phyloP scores from a whole-genome alignment of 1,140 invertebrate genomes.

The Rhopalosiphum padi region DNA sequence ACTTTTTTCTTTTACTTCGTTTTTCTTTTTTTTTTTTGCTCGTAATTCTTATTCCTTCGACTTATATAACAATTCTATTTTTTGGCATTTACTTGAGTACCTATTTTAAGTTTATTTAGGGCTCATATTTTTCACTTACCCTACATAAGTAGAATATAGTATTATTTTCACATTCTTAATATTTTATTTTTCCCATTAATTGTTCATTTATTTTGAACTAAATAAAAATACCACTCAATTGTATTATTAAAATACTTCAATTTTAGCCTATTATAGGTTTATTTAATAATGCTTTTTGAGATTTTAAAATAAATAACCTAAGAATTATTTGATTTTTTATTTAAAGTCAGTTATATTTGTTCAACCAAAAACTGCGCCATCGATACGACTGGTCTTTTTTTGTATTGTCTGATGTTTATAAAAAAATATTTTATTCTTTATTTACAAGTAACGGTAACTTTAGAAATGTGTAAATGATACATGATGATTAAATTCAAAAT shows the following conservation, averaged over 20 bases:
- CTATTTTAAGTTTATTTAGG: background rate
- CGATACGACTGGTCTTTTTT: background rate
- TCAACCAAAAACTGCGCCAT: background rate
- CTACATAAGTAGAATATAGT: background rate
- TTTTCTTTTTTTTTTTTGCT: background rate
- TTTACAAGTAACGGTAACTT: background rate
- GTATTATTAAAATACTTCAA: background rate
- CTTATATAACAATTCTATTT: background rate
- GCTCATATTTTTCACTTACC: background rate
- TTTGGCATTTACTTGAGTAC: background rate
- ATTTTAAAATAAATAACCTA: background rate
- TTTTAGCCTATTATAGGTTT: background rate
- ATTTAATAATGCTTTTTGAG: background rate
- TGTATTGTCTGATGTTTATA: background rate
- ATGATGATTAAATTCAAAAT: no score
- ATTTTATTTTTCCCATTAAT: background rate
- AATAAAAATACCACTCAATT: background rate
- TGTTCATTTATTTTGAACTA: background rate
- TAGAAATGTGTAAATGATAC: no score
- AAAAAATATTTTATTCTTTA: background rate
- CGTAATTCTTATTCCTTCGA: background rate
- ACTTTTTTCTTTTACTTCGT: background rate
- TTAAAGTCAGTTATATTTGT: background rate
- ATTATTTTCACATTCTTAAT: background rate
- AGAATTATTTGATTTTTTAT: background rate